Evolutionary conservation across 2,113 vertebrate species (phyloP), one percentile per base, ranked within the genome.

Genomic region (Phycodurus eques): DNA sequence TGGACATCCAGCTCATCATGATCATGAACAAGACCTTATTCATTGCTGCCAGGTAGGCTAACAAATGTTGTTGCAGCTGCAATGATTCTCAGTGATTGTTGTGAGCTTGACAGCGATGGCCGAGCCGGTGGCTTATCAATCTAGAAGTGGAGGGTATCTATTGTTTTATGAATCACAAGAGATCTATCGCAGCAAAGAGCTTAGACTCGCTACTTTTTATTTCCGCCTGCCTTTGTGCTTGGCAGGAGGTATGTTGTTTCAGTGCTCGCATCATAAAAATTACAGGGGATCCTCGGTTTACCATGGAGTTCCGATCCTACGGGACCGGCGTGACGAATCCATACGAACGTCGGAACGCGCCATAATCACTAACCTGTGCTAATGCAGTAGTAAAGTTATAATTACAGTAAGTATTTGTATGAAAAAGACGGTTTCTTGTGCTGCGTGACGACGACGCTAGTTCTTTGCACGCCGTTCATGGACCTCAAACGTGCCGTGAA

Each of bases 1-100:
- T 98, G 94, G 98, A 99, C 90, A 96, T 99, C 90, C 98, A 99
- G 92, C 95, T 98, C 91, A 94, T 98, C 80, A 76, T 95, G 92
- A 92, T 96, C 90, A 96, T 98, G 96, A 98, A 98, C 82, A 94
- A 94, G 87, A 98, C 96, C 4, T 93, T 99, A 85, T 98, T 98
- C 73, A 59, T 98, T 79, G 95, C 97, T 85, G 98, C 98, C 90
- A 95, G 96, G 96, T 97, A 68, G 79, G 95, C 89, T 20, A 17
- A 59, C 72, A 9, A 8, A 5, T 69, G 71, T 72, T 75, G 62
- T 65, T 60, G 27, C 56, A 49, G 70, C 62, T 31, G 44, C 71
- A 70, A 73, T 39, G 73, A 73, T 61, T 77, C 62, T 76, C 67
- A 51, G 63, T 77, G 20, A 14, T 60, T 73, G 70, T 42, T 59